A percentile compares a stretch with the other conserved stretches of the same genome.
These are phyloP conservation scores for Vanessa tameamea DNA, from an alignment of 1,140 invertebrate genomes.

Conservation along the genomic window DNA sequence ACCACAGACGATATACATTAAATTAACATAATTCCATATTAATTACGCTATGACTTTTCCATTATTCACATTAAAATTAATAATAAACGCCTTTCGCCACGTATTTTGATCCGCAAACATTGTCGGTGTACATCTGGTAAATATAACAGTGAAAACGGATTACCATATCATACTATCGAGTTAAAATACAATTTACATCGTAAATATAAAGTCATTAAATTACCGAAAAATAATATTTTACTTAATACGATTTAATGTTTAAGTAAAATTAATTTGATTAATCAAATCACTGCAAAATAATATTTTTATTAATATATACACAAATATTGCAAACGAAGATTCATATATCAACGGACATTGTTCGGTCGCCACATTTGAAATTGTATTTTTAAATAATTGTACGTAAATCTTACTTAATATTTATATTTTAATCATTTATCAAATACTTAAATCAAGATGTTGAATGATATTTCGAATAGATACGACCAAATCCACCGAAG, in stretches of 20 bases:
- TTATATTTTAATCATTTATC: background rate
- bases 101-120: constrained; percentile 40
- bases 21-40: constrained; percentile 32
- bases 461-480: background rate
- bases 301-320: constrained; percentile 3
- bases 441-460: background rate
- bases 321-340: too few relatives aligned
- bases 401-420: too few relatives aligned
- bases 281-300: constrained; percentile 10
- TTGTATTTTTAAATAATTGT: too few relatives aligned
- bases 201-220: constrained; percentile 14
- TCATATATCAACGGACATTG: too few relatives aligned
- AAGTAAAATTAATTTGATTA: background rate
- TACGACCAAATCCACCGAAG: constrained; percentile 10
- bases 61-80: constrained; percentile 37
- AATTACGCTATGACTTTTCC: constrained; percentile 33
- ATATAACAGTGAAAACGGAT: constrained; percentile 31
- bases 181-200: constrained; percentile 14
- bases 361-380: too few relatives aligned
- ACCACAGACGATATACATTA: constrained; percentile 12
- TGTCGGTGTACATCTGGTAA: constrained; percentile 20
- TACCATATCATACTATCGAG: constrained; percentile 25
- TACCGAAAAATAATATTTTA: constrained; percentile 17
- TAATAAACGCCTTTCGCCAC: constrained; percentile 35
- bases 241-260: background rate